These are phyloP conservation scores for Batillaria attramentaria DNA, from an alignment of 1,140 invertebrate species.

Conservation along the genomic window DNA sequence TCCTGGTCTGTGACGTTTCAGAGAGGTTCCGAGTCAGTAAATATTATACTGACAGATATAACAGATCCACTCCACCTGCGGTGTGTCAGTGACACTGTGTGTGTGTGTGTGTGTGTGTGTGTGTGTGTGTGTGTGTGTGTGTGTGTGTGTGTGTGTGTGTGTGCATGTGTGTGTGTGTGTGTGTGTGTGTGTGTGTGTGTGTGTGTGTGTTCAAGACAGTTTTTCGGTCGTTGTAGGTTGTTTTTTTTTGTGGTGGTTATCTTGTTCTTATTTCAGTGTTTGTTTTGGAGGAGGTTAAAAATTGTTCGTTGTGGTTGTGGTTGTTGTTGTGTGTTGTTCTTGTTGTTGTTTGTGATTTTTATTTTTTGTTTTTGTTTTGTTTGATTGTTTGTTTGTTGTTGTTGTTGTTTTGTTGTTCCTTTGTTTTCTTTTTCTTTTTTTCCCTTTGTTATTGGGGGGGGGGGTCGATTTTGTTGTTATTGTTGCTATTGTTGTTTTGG, in stretches of 20 bases:
- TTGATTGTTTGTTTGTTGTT: not conserved
- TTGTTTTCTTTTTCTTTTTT: not conserved
- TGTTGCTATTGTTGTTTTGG: too few relatives aligned
- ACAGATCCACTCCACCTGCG: too few relatives aligned
- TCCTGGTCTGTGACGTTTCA: not conserved
- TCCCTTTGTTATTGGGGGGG: too few relatives aligned
- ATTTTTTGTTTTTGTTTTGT: not conserved
- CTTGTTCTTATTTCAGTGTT: too few relatives aligned
- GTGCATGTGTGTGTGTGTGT: not conserved
- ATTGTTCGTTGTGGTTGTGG: slow-evolving; percentile 2
- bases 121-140: not conserved
- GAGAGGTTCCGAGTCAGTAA: not conserved
- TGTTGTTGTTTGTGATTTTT: not conserved
- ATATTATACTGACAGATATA: not conserved
- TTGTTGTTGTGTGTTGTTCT: not conserved
- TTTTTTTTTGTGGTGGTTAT: too few relatives aligned
- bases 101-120: not conserved
- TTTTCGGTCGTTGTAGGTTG: not conserved
- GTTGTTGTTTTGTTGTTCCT: not conserved
- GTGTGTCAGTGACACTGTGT: not conserved
- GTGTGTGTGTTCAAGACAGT: slow-evolving; percentile 5
- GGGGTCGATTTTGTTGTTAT: not conserved
- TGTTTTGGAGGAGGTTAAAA: too few relatives aligned
- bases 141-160: not conserved
- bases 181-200: not conserved